phyloP scores from a whole-genome alignment of 1,140 invertebrate species.

The Tribolium madens region DNA sequence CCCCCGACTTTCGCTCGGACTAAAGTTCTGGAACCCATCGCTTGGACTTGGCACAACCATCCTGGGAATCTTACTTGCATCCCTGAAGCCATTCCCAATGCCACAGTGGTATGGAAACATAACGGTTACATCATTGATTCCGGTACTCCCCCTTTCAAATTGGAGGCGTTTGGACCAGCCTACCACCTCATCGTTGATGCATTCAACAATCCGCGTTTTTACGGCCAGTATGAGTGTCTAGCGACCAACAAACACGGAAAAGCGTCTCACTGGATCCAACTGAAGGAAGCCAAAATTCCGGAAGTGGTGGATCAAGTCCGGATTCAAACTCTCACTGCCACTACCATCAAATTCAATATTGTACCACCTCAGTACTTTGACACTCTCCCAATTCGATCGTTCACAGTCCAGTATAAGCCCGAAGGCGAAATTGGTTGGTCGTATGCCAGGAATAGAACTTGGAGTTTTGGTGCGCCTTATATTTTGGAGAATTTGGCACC shows the following conservation, averaged over 20 bases:
- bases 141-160: slow-evolving; percentile 70
- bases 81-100: slow-evolving; percentile 92
- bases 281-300: slow-evolving; percentile 79
- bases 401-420: slow-evolving; percentile 81
- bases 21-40: slow-evolving; percentile 71
- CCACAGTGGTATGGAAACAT: slow-evolving; percentile 87
- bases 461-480: slow-evolving; percentile 81
- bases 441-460: slow-evolving; percentile 76
- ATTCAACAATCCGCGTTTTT: slow-evolving; percentile 72
- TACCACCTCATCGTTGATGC: slow-evolving; percentile 79
- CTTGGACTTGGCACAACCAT: slow-evolving; percentile 84
- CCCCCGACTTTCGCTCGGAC: slow-evolving; percentile 83
- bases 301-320: slow-evolving; percentile 70
- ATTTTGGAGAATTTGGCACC: slow-evolving; percentile 85
- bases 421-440: slow-evolving; percentile 76
- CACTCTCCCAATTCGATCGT: slow-evolving; percentile 80
- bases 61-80: slow-evolving; percentile 89
- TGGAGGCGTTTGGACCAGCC: slow-evolving; percentile 75
- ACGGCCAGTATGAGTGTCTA: slow-evolving; percentile 82
- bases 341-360: slow-evolving; percentile 84
- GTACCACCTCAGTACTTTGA: slow-evolving; percentile 77
- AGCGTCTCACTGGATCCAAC: slow-evolving; percentile 74
- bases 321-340: slow-evolving; percentile 80
- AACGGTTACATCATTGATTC: slow-evolving; percentile 66
- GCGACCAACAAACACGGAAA: slow-evolving; percentile 83